Percentiles rank a stretch among this genome's conserved stretches.
Conservation (phyloP, 2,113 vertebrate species). For the Triplophysa siluroides region DNA sequence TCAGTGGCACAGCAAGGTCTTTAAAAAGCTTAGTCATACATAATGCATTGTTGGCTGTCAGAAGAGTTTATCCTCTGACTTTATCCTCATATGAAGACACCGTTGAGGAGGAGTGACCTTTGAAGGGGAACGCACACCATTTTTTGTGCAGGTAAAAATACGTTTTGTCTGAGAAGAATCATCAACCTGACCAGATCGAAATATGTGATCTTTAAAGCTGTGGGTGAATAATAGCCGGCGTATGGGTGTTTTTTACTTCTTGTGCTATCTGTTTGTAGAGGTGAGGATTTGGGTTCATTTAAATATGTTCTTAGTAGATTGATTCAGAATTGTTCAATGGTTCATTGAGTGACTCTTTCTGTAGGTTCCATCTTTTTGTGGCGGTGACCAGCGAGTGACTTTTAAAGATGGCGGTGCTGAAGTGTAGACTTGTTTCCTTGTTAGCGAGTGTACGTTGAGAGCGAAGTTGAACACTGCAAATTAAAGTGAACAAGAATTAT, state of each 20-base stretch:
- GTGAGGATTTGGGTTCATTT: too few relatives aligned
- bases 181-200: constrained; percentile 15
- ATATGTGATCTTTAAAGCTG: background rate
- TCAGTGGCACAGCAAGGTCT: constrained; percentile 38
- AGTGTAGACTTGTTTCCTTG: too few relatives aligned
- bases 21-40: constrained; percentile 53
- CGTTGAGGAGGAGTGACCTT: constrained; percentile 50
- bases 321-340: too few relatives aligned
- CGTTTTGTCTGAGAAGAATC: constrained; percentile 13
- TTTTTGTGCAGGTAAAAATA: background rate
- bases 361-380: too few relatives aligned
- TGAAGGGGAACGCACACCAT: constrained; percentile 43
- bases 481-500: too few relatives aligned
- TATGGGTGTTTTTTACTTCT: background rate
- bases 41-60: constrained; percentile 56
- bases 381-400: too few relatives aligned
- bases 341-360: too few relatives aligned
- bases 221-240: background rate
- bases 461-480: too few relatives aligned
- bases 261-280: background rate
- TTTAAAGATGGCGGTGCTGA: too few relatives aligned
- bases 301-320: too few relatives aligned
- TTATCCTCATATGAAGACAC: constrained; percentile 42
- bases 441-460: too few relatives aligned
- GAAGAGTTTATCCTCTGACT: constrained; percentile 50